Conservation (phyloP, 30 jellyfish, hydroid and myxozoan species). For the Aurelia coerulea region DNA sequence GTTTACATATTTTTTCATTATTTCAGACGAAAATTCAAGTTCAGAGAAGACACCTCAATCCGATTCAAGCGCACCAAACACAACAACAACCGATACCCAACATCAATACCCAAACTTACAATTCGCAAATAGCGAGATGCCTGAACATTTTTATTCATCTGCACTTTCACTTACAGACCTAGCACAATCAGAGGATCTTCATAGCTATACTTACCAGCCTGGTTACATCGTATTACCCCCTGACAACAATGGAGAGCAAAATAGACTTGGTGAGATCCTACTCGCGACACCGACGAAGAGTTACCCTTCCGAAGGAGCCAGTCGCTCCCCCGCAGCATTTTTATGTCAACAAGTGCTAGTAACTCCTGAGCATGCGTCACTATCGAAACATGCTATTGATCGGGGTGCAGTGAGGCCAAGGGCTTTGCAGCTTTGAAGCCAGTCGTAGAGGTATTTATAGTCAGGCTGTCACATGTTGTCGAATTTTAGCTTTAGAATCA, state of each 20-base stretch:
- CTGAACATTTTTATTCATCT: conserved; percentile 36
- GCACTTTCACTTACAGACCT: conserved; percentile 28
- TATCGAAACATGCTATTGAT: neutral
- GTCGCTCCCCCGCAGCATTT: conserved; percentile 9
- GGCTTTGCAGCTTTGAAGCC: conserved; percentile 29
- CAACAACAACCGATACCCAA: no score
- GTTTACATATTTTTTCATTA: neutral
- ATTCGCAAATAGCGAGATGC: neutral
- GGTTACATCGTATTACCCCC: conserved; percentile 15
- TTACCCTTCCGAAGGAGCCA: conserved; percentile 10
- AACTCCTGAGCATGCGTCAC: conserved; percentile 47
- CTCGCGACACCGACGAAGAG: conserved; percentile 63
- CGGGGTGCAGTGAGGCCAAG: conserved; percentile 27
- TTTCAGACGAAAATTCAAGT: conserved; percentile 11
- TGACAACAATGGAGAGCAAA: conserved; percentile 6
- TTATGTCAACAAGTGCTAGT: conserved; percentile 48
- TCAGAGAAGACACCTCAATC: no score
- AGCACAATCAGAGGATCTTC: conserved; percentile 13
- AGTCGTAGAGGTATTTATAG: no score
- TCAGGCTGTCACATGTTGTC: no score
- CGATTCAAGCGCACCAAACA: no score
- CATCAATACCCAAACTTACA: no score
- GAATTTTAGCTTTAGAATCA: no score
- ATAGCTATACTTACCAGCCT: conserved; percentile 29
- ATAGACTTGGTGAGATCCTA: conserved; percentile 7